phyloP scores from a whole-genome alignment of 2,797 vertebrate genomes.

The Liasis olivaceus region DNA sequence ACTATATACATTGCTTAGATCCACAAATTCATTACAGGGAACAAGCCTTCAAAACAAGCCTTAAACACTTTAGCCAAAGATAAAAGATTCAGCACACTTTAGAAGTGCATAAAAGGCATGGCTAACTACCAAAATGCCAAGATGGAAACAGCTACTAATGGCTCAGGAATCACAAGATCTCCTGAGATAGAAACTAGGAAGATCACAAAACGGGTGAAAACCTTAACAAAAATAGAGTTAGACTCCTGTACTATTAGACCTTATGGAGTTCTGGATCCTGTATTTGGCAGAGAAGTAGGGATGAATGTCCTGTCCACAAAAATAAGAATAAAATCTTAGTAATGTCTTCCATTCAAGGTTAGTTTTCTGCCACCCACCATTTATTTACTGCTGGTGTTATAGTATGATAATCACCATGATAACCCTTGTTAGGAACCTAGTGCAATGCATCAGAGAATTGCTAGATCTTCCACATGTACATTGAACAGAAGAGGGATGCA shows the following conservation, averaged over 20 bases:
- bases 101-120: not conserved
- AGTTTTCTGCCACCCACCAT: not conserved
- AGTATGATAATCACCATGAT: not conserved
- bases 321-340: not conserved
- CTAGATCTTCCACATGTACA: not conserved
- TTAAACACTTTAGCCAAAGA: conserved; percentile 22
- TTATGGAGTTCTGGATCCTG: not conserved
- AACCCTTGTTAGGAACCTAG: not conserved
- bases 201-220: not conserved
- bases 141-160: not conserved
- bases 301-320: not conserved
- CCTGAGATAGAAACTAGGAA: not conserved
- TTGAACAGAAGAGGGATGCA: not conserved
- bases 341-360: not conserved
- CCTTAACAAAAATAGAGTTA: too few species aligned
- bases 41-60: conserved; percentile 27
- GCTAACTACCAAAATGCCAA: not conserved
- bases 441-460: not conserved
- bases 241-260: not conserved
- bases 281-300: not conserved
- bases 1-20: conserved; percentile 37
- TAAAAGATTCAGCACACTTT: conserved; percentile 12
- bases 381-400: not conserved
- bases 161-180: not conserved
- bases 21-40: conserved; percentile 42